Evolutionary conservation across 2,113 vertebrate species (phyloP).

Genomic region (Aramus guarauna): DNA sequence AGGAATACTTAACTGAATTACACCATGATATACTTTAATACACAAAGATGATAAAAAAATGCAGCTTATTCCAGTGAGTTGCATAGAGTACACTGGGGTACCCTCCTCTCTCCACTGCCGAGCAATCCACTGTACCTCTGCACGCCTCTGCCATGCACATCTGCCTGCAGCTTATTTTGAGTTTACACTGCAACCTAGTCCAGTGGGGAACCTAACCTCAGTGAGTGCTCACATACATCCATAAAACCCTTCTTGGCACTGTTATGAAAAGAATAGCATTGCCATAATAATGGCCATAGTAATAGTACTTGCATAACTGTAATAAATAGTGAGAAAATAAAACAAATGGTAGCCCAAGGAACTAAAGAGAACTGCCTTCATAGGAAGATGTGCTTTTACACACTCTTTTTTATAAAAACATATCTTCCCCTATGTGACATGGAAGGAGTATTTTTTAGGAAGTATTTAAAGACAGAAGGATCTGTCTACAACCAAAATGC

Average conservation of each 20-base stretch:
- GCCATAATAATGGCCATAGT: not conserved
- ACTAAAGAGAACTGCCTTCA: not conserved
- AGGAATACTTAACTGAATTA: not conserved
- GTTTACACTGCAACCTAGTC: not conserved
- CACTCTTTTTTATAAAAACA: not conserved
- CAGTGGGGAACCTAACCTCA: not conserved
- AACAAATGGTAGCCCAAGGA: not conserved
- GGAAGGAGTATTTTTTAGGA: not conserved
- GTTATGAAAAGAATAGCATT: not conserved
- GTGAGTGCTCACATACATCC: not conserved
- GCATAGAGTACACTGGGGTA: too few relatives aligned
- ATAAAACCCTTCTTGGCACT: not conserved
- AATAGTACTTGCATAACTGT: not conserved
- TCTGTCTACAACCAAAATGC: not conserved
- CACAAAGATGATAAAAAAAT: not conserved
- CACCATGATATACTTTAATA: not conserved
- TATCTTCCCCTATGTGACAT: not conserved
- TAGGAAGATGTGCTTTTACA: not conserved
- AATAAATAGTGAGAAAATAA: not conserved
- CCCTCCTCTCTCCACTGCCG: not conserved
- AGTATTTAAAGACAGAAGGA: not conserved
- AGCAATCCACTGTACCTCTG: not conserved
- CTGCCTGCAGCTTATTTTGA: not conserved
- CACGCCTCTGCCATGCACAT: not conserved
- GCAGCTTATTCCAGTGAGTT: not conserved